Evolutionary conservation across 1,140 invertebrate genomes (phyloP).

Genomic region (Drosophila neocordata): DNA sequence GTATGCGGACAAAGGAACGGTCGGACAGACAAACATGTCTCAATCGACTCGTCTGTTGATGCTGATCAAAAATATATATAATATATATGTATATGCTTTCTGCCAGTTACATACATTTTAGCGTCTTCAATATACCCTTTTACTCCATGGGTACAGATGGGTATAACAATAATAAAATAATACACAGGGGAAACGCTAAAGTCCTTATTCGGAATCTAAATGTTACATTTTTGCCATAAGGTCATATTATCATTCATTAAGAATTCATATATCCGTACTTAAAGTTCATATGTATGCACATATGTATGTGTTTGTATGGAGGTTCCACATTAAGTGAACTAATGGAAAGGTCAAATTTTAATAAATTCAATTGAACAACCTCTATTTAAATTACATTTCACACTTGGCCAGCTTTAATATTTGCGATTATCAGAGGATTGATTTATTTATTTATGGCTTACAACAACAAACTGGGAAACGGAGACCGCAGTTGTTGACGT

Average conservation of each 20-base stretch:
- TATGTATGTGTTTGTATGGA: background rate
- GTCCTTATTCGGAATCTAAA: constrained; percentile 14
- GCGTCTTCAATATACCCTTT: no score
- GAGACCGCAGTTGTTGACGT: background rate
- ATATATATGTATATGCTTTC: no score
- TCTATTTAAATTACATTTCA: background rate
- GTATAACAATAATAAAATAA: no score
- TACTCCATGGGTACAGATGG: no score
- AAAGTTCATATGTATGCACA: background rate
- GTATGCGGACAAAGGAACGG: no score
- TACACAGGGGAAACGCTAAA: background rate
- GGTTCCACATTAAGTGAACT: no score
- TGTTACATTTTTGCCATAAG: constrained; percentile 32
- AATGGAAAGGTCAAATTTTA: background rate
- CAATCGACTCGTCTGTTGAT: no score
- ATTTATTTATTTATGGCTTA: background rate
- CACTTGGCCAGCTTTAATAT: background rate
- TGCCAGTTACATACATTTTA: no score
- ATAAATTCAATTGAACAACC: background rate
- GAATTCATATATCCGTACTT: background rate
- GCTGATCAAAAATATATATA: no score
- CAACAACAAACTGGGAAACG: background rate
- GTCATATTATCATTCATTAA: constrained; percentile 24
- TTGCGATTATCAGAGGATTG: background rate
- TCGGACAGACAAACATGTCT: no score